Conservation (phyloP, 2,888 invertebrate species). For the Diarsia brunnea region DNA sequence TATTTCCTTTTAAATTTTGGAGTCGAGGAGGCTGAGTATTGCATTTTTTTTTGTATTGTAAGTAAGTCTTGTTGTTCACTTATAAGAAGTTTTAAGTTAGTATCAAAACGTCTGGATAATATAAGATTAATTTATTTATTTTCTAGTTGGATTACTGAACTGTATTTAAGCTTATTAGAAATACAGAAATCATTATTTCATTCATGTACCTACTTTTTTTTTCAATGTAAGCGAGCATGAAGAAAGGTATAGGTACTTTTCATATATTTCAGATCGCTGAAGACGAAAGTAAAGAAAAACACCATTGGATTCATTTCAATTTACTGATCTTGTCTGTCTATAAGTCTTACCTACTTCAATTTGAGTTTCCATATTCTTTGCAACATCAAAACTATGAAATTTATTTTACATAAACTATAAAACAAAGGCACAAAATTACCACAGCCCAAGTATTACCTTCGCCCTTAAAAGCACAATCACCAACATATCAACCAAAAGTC, state of each 20-base stretch:
- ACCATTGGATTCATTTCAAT: too few relatives aligned
- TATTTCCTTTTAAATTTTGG: constrained; percentile 20
- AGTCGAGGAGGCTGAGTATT: background rate
- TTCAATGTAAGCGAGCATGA: background rate
- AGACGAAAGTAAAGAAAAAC: background rate
- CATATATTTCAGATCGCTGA: background rate
- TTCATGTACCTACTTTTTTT: background rate
- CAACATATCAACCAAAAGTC: background rate
- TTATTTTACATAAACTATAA: background rate
- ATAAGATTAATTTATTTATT: background rate
- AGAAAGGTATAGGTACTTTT: background rate
- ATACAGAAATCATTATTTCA: background rate
- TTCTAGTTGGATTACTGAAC: background rate
- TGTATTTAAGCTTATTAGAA: background rate
- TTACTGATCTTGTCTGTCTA: too few relatives aligned
- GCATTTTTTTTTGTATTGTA: background rate
- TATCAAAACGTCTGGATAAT: background rate
- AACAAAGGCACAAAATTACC: background rate
- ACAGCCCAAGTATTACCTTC: background rate
- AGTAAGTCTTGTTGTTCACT: background rate
- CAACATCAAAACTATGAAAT: background rate
- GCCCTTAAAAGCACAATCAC: background rate
- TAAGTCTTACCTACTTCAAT: background rate
- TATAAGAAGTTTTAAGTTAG: background rate
- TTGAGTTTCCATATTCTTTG: background rate